Evolutionary conservation across 2,797 vertebrate species (phyloP), one percentile per base, ranked within the genome.

Genomic region (Crax fasciolata): DNA sequence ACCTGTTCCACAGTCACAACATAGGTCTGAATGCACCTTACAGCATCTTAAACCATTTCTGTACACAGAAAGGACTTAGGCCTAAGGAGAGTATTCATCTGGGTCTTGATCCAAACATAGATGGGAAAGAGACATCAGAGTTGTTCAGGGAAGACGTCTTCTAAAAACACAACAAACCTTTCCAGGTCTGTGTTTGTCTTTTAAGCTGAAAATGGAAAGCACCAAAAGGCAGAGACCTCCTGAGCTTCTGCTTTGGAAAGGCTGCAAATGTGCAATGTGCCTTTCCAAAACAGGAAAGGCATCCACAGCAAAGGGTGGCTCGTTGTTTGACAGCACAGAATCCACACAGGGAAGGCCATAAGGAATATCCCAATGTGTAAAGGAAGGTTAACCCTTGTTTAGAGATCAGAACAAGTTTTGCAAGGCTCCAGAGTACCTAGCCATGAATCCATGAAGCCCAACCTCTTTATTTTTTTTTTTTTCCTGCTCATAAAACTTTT

Each of bases 1-100:
- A 81, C 55, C 19, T 5, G 15, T 38, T 82, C 57, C 54, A 13
- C 71, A 46, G 61, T 6, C 54, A 41, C 30, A 0, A 15, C 18
- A 20, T 0, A 52, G 55, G 6, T 6, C 43, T 0, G 23, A 71
- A 18, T 6, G 11, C 21, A 10, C 4, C 25, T 57, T 6, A 6
- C 6, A 35, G 10, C 38, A 10, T 17, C 52, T 71, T 2, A 68
- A 32, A 43, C 2, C 27, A 10, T 44, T 87, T 72, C 85, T 88
- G 15, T 10, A n/a, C 46, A 38, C 13, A 48, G 12, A 15, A 14
- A 18, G 11, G 63, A 30, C 4, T 48, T 62, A 52, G 54, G 16
- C 12, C 7, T n/a, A 38, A 52, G 11, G 13, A 74, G 30, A 77
- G 10, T 35, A 41, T 63, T 79, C 48, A 1, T 57, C n/a, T 48